phyloP scores from a whole-genome alignment of 2,113 vertebrate genomes.

The Origma solitaria region DNA sequence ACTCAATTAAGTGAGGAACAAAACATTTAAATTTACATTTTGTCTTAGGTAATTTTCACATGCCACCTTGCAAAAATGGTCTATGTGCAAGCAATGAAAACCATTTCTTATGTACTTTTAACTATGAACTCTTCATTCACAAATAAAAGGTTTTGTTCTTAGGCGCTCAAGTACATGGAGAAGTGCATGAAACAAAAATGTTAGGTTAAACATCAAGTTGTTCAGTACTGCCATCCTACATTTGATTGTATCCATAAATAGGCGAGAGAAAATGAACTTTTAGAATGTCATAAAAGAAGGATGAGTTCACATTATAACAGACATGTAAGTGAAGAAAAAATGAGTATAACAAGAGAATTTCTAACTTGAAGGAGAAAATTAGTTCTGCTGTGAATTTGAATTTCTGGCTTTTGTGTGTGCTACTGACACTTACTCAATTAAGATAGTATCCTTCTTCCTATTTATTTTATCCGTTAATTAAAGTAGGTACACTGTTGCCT shows the following conservation, averaged over 20 bases:
- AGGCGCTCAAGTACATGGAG: fast-evolving
- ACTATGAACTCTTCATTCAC: neutral
- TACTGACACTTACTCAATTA: neutral
- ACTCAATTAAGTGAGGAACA: fast-evolving
- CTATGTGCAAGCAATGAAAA: neutral
- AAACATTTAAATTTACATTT: neutral
- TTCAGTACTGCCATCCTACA: neutral
- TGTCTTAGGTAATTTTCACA: neutral
- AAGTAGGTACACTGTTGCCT: neutral
- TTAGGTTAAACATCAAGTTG: neutral
- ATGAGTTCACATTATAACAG: neutral
- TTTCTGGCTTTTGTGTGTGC: neutral
- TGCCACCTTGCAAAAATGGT: neutral
- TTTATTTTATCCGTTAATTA: neutral
- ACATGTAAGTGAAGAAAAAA: neutral
- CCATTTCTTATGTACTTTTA: neutral
- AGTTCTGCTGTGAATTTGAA: neutral
- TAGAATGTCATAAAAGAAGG: neutral
- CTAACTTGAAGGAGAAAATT: neutral
- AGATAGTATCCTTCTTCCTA: neutral
- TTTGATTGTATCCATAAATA: neutral
- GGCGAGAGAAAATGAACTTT: neutral
- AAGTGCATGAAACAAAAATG: neutral
- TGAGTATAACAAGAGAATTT: neutral
- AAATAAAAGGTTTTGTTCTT: neutral